A percentile compares a stretch with the other conserved stretches of the same genome.
These are phyloP conservation scores for Drosophila anomalata DNA, from an alignment of 2,888 invertebrate species.

Conservation along the genomic window DNA sequence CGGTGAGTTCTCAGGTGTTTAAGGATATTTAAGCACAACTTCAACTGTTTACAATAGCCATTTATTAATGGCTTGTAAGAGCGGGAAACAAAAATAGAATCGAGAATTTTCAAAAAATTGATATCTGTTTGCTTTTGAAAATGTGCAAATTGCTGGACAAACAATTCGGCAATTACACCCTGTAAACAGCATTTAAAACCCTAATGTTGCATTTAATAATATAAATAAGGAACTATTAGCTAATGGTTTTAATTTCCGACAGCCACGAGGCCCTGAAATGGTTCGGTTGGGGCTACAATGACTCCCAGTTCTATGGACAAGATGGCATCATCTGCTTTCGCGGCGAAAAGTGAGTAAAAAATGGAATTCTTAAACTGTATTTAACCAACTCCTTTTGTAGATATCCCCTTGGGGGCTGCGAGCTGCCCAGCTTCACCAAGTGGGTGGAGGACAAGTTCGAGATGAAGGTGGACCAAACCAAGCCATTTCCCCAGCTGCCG, in stretches of 20 bases:
- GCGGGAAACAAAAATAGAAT: not conserved
- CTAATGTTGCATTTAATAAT: not conserved
- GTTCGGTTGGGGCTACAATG: conserved; percentile 99
- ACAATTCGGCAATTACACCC: not conserved
- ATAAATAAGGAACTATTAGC: not conserved
- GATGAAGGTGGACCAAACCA: conserved; percentile 85
- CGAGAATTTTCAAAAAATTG: not conserved
- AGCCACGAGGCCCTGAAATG: conserved; percentile 97
- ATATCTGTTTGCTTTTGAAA: not conserved
- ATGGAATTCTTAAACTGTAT: not conserved
- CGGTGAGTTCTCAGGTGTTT: conserved; percentile 68
- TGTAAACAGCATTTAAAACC: not conserved
- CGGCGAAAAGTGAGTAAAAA: conserved; percentile 90
- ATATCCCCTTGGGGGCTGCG: conserved; percentile 89
- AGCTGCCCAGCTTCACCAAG: conserved; percentile 90
- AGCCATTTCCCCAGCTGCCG: conserved; percentile 85
- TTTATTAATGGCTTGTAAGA: not conserved
- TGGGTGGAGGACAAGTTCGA: conserved; percentile 92
- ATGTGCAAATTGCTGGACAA: conserved; percentile 2
- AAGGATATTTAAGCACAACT: not conserved
- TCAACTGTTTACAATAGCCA: not conserved
- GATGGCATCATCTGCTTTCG: conserved; percentile 88
- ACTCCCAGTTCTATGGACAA: conserved; percentile 92
- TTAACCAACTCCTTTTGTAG: conserved; percentile 83
- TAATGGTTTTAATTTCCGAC: conserved; percentile 43